phyloP scores from a whole-genome alignment of 2,113 vertebrate genomes.

The Phrynosoma blainvillii region DNA sequence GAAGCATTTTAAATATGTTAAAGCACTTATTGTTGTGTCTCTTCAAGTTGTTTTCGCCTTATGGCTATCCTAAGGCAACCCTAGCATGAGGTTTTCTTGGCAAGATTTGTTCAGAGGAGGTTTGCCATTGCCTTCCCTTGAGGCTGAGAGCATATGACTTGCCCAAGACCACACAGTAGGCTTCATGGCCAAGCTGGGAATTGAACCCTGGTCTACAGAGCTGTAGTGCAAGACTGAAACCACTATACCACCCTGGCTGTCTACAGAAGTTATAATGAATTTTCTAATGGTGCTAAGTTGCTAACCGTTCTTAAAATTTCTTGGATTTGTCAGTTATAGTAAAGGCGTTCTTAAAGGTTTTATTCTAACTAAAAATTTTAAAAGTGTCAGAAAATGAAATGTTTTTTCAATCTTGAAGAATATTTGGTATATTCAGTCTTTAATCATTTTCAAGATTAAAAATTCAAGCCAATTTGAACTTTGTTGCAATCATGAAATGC shows the following conservation, averaged over 20 bases:
- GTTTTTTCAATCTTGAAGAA: constrained; percentile 3
- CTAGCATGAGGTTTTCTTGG: no score
- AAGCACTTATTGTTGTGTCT: not conserved
- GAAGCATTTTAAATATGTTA: not conserved
- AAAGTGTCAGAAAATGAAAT: not conserved
- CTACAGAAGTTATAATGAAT: not conserved
- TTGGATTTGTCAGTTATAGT: not conserved
- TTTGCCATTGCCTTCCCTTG: no score
- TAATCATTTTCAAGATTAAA: not conserved
- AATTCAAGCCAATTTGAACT: not conserved
- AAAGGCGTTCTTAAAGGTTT: not conserved
- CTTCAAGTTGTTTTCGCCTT: no score
- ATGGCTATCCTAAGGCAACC: no score
- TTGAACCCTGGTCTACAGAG: no score
- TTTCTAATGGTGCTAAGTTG: not conserved
- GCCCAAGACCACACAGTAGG: no score
- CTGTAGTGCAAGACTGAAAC: no score
- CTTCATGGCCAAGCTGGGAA: no score
- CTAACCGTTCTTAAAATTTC: not conserved
- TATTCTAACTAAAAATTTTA: not conserved
- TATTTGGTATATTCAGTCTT: not conserved
- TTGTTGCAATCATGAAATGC: not conserved
- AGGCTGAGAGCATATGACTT: no score
- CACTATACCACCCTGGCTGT: no score
- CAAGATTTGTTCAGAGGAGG: no score